Conservation (phyloP, 2,888 invertebrate genomes). For the Ophion obscuratus region DNA sequence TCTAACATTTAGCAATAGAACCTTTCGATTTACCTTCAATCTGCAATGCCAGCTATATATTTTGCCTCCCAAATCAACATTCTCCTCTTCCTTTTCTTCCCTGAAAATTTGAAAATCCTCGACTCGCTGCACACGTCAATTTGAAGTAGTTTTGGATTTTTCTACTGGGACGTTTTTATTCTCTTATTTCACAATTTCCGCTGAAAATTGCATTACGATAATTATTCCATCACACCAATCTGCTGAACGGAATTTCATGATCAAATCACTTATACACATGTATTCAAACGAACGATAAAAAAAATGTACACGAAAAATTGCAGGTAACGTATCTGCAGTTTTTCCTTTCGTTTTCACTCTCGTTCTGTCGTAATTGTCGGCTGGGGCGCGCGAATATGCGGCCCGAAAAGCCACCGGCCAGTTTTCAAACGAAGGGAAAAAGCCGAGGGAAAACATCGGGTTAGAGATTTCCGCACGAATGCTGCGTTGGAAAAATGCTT, state of each 20-base stretch:
- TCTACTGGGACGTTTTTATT: too few species aligned
- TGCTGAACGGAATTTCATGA: background rate
- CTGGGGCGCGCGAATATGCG: constrained; percentile 45
- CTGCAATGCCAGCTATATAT: too few species aligned
- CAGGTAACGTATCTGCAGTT: constrained; percentile 38
- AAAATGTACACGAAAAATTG: constrained; percentile 19
- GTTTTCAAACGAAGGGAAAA: constrained; percentile 43
- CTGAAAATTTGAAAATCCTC: too few species aligned
- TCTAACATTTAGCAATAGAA: too few species aligned
- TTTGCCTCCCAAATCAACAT: too few species aligned
- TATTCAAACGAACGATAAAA: constrained; percentile 9
- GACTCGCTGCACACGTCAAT: too few species aligned
- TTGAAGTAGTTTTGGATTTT: too few species aligned
- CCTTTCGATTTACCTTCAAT: too few species aligned
- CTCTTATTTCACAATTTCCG: too few species aligned
- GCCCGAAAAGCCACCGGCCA: constrained; percentile 50
- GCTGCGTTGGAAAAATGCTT: constrained; percentile 22
- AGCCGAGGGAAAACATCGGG: constrained; percentile 43
- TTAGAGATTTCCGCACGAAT: constrained; percentile 30
- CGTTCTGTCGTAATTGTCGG: constrained; percentile 62
- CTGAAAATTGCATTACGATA: too few species aligned
- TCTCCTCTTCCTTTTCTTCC: too few species aligned
- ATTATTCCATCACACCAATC: too few species aligned
- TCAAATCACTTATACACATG: background rate
- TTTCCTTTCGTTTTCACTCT: constrained; percentile 51